Percentiles rank a stretch among this genome's conserved stretches.
phyloP scores from a whole-genome alignment of 2,113 vertebrate species.

The Nibea coibor region DNA sequence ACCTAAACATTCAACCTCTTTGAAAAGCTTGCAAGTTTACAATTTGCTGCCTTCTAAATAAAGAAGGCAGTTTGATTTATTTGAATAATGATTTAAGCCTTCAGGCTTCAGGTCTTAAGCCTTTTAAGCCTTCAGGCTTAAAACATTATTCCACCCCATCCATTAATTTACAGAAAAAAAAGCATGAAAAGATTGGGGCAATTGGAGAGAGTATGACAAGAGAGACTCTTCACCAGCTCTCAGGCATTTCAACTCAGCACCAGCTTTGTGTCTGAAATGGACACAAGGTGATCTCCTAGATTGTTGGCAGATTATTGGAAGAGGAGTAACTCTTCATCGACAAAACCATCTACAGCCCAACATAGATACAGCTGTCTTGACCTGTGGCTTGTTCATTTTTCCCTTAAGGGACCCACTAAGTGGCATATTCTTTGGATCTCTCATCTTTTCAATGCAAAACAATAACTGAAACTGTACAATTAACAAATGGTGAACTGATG shows the following conservation, averaged over 20 bases:
- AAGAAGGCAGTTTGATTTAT: neutral
- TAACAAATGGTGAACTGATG: too few relatives aligned
- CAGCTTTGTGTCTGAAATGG: neutral
- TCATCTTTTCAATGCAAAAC: too few relatives aligned
- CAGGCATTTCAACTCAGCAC: neutral
- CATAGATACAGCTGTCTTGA: too few relatives aligned
- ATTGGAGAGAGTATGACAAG: neutral
- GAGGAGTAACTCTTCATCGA: neutral
- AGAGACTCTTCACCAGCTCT: neutral
- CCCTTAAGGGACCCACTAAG: too few relatives aligned
- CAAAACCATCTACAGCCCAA: too few relatives aligned
- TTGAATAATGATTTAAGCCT: too few relatives aligned
- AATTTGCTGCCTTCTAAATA: neutral
- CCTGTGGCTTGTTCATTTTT: too few relatives aligned
- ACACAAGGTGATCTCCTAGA: neutral
- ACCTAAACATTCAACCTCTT: neutral
- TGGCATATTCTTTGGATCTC: too few relatives aligned
- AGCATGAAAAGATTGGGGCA: too few relatives aligned
- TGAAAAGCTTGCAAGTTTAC: slow-evolving; percentile 2
- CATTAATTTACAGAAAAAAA: too few relatives aligned
- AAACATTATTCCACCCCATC: neutral
- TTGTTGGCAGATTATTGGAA: neutral
- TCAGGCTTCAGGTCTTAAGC: too few relatives aligned
- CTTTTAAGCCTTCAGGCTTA: neutral
- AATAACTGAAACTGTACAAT: too few relatives aligned